Evolutionary conservation across 2,888 invertebrate genomes (phyloP), one percentile per base, ranked within the genome.

Genomic region (Napeogenes inachia): DNA sequence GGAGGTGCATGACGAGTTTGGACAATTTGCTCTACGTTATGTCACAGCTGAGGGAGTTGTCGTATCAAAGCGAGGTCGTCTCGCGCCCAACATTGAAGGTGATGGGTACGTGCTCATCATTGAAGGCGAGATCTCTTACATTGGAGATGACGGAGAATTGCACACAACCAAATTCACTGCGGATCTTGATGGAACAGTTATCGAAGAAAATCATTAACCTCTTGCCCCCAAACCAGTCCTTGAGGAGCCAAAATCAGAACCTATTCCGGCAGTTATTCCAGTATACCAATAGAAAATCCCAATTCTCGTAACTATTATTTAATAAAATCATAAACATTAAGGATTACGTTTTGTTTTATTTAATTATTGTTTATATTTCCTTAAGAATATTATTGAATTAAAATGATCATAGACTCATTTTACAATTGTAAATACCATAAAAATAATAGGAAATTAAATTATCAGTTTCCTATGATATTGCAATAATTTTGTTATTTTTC

Each of bases 111-210:
- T 82, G 6, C 75, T 84, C 42, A 71, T 82, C 10, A 65, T 75
- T 2, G 82, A 84, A 58, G 84, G 85, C 2, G 78, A 84, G 67
- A 76, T 78, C 46, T 77, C 78, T 13, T 86, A 74, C 73, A 71
- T 81, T 4, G 77, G 80, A 0, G 77, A 79, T 42, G 82, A 84
- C 56, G 84, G 84, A 55, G 73, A 80, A 70, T 76, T 74, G 32
- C 82, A 83, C 71, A 70, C 80, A 62, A 82, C 81, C 2, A 81
- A 81, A 65, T 84, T 81, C 71, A 70, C 71, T 33, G 78, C 82
- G 0, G 83, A 80, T 4, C 70, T 78, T 6, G 74, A 84, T 54
- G 85, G 86, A 10, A 68, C 67, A 45, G 75, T 76, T 13, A 73
- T 78, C 32, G 78, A 80, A 64, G 80, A 79, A 33, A 64, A 69